Percentiles rank a stretch among this genome's conserved stretches.
Evolutionary conservation across 2,888 invertebrate genomes (phyloP).

Genomic region (Tenthredo notha): DNA sequence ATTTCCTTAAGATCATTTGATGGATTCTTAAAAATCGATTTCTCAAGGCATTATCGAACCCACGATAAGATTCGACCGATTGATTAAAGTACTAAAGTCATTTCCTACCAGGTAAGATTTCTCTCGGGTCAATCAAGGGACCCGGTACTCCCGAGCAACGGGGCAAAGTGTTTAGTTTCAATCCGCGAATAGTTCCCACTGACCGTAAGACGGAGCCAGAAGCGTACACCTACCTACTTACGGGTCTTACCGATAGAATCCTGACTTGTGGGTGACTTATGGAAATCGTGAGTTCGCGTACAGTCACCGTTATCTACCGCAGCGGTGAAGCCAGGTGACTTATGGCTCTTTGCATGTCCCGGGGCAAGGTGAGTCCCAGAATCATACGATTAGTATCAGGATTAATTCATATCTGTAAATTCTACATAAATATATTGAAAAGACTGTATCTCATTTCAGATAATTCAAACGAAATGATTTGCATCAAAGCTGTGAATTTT

Average conservation of each 20-base stretch:
- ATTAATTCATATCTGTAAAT: slow-evolving; percentile 37
- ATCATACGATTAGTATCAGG: slow-evolving; percentile 36
- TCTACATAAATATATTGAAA: background rate
- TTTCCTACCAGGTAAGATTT: slow-evolving; percentile 1
- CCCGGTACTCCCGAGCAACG: slow-evolving; percentile 7
- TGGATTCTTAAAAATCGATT: background rate
- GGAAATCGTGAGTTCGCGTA: slow-evolving; percentile 71
- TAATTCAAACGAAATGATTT: background rate
- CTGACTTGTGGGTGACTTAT: slow-evolving; percentile 68
- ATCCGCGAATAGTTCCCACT: slow-evolving; percentile 49
- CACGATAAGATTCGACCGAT: background rate
- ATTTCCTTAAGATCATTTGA: background rate
- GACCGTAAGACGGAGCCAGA: slow-evolving; percentile 41
- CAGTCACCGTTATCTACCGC: slow-evolving; percentile 69
- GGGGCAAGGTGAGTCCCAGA: slow-evolving; percentile 60
- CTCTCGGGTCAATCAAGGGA: slow-evolving; percentile 36
- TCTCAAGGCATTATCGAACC: background rate
- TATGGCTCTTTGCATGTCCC: slow-evolving; percentile 59
- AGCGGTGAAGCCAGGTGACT: slow-evolving; percentile 63
- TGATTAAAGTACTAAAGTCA: background rate
- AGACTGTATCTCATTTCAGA: background rate
- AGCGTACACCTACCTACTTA: slow-evolving; percentile 40
- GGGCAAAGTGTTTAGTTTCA: slow-evolving; percentile 51
- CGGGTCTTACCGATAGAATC: slow-evolving; percentile 52
- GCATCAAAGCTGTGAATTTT: background rate